Conservation (phyloP, 2,113 vertebrate genomes). For the Calypte anna region DNA sequence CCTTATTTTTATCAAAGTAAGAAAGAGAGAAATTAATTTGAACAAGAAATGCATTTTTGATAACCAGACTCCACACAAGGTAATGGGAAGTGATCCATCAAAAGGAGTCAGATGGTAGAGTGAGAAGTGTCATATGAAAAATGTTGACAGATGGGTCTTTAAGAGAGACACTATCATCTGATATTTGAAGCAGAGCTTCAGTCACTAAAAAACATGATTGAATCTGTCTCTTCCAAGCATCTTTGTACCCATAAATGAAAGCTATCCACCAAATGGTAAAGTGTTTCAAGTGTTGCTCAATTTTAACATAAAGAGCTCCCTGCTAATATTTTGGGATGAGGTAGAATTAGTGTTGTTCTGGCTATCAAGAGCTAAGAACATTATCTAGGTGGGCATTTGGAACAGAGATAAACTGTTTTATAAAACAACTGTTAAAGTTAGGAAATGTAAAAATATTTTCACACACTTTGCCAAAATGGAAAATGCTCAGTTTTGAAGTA, state of each 20-base stretch:
- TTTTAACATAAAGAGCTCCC: neutral
- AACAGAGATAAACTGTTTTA: neutral
- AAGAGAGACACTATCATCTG: neutral
- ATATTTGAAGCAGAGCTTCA: neutral
- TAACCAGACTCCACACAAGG: neutral
- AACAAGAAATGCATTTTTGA: neutral
- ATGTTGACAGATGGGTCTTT: neutral
- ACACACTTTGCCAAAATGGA: neutral
- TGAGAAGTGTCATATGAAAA: neutral
- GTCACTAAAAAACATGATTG: fast-evolving
- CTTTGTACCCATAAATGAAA: neutral
- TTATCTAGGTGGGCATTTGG: neutral
- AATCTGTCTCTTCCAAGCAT: neutral
- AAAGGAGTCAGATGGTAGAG: neutral
- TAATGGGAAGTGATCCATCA: neutral
- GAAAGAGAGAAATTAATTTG: neutral
- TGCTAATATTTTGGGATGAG: neutral
- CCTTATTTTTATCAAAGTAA: neutral
- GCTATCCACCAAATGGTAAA: neutral
- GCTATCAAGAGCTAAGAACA: neutral
- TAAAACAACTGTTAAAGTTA: neutral
- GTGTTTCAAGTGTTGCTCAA: neutral
- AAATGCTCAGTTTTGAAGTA: neutral
- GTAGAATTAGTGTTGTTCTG: neutral
- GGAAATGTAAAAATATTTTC: neutral